These are phyloP conservation scores for Andricus curvator DNA, from an alignment of 2,888 invertebrate genomes.

Conservation along the genomic window DNA sequence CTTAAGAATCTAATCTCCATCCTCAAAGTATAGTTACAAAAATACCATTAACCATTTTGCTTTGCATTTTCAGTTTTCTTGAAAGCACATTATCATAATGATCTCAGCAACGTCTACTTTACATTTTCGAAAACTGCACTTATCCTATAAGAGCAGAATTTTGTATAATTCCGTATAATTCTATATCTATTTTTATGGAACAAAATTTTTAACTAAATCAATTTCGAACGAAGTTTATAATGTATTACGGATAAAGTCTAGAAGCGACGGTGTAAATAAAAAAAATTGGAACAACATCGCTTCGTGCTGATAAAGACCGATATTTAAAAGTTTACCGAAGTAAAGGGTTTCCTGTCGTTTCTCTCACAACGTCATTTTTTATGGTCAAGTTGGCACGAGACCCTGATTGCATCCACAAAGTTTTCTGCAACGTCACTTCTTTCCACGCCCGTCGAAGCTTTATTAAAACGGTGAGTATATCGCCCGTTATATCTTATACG, in stretches of 20 bases:
- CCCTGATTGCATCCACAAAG: conserved; percentile 58
- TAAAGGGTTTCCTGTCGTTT: conserved; percentile 22
- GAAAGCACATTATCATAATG: too few relatives aligned
- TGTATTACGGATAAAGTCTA: neutral
- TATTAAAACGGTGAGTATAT: conserved; percentile 70
- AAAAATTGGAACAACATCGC: neutral
- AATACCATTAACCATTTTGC: too few relatives aligned
- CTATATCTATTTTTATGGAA: too few relatives aligned
- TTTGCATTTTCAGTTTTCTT: too few relatives aligned
- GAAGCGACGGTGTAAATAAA: neutral
- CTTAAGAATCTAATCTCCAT: too few relatives aligned
- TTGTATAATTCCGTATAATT: too few relatives aligned
- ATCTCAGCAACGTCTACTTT: too few relatives aligned
- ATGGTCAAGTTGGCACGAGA: conserved; percentile 56
- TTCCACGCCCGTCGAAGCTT: conserved; percentile 61
- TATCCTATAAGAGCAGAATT: too few relatives aligned
- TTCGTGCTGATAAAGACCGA: conserved; percentile 25
- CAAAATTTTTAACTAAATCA: too few relatives aligned
- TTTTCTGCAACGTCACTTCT: conserved; percentile 47
- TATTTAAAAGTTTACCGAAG: conserved; percentile 37
- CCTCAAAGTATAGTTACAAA: too few relatives aligned
- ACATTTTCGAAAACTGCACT: too few relatives aligned
- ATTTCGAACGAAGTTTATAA: too few relatives aligned
- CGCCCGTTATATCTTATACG: conserved; percentile 71
- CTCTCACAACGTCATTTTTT: conserved; percentile 57